Evolutionary conservation across 2,888 invertebrate species (phyloP), one percentile per base, ranked within the genome.

Genomic region (Cartodere bifasciata): DNA sequence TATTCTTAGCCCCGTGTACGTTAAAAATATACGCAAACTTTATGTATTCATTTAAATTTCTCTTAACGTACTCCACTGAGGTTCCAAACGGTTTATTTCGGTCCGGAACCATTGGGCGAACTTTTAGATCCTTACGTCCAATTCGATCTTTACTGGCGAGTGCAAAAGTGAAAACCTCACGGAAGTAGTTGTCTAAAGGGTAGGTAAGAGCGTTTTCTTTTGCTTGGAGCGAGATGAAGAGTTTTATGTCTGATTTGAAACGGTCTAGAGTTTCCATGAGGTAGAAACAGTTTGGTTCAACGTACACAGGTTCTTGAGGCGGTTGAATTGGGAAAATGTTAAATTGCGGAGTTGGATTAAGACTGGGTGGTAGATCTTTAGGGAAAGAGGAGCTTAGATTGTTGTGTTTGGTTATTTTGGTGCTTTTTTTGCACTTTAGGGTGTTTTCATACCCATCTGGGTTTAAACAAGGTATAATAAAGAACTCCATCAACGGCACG

Each of bases 401-500:
- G n/a, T n/a, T n/a, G n/a, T n/a, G n/a, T n/a, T n/a, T n/a, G n/a
- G n/a, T 31, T 23, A 11, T 12, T 31, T n/a, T 20, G 20, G 20
- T 20, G 6, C 20, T 20, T 20, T 20, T n/a, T 20, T 20, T n/a
- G 20, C n/a, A 7, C n/a, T 6, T 20, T 2, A 23, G 13, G 20
- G 21, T 34, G 24, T 28, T 33, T 9, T 46, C 43, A 22, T 49
- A 49, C 1, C 42, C 46, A 27, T 49, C 49, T 2, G 49, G 49
- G 32, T 49, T 49, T 11, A 40, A 35, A 25, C 47, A 48, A 2
- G 49, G 49, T n/a, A 46, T 32, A n/a, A 49, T 46, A 11, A 37
- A 36, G 16, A 42, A 49, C 21, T 48, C 45, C 37, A 42, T 43
- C 9, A 46, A 30, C 16, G 40, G 40, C 4, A 34, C 14, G 4